Base-by-base conservation (phyloP, 2,888 invertebrate species). In the Pomacea canaliculata region DNA sequence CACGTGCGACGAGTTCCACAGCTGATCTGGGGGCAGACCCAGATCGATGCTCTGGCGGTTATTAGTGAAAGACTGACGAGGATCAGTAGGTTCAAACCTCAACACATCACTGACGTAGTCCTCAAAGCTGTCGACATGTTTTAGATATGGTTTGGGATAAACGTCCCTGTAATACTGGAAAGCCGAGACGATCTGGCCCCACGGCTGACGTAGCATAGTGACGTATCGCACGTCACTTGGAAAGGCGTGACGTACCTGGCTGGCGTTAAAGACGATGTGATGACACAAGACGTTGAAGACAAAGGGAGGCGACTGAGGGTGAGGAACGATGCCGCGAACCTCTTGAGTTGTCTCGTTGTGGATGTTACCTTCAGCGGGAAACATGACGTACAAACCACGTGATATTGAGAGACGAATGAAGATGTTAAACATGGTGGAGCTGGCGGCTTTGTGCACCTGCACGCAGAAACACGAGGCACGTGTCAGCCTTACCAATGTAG, bases 381-480 rank as follows among this genome's bases (percentile, higher is more conserved):
- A 70, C 70, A 70, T n/a, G 70, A 70, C 70, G 70, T 70, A 23
- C 59, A 70, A 59, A n/a, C 27, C 70, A 59, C 70, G 56, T 56
- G 70, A 70, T 56, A 70, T 4, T 13, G 70, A n/a, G 59, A 70
- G 56, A 4, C 70, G 70, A 10, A 70, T 19, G 19, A 70, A 27
- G 7, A 70, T 59, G 70, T 37, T 70, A 56, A 23, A 59, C 13
- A 70, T 9, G 13, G 70, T 70, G 19, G 70, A 56, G 56, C 70
- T 70, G 59, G 70, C 70, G 8, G 56, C 59, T 49, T 59, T 70
- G 70, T 70, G 70, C 51, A 59, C 59, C 70, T 70, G 70, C 7
- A 69, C 51, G 16, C 2, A 49, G 37, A 37, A 46, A 12, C 18
- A 46, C 5, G 9, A 68, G 4, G 48, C 46, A 37, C 65, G 37